These are phyloP conservation scores for Steromphala cineraria DNA, from an alignment of 2,888 invertebrate genomes.

Conservation along the genomic window DNA sequence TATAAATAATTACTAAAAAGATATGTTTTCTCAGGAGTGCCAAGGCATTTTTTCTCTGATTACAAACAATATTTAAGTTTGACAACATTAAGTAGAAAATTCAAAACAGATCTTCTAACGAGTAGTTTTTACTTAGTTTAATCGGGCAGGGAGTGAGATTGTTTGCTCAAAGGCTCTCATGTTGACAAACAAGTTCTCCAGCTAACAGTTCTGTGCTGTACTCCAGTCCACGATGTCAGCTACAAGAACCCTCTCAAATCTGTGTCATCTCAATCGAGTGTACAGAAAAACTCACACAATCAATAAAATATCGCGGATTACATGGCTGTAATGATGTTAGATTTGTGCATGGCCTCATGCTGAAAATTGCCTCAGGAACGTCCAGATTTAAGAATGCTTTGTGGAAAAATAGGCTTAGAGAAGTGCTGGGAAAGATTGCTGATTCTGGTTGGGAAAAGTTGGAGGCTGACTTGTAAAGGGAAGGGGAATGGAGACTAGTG, in stretches of 20 bases:
- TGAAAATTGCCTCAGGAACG: not conserved
- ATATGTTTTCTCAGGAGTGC: too few species aligned
- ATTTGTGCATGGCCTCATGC: not conserved
- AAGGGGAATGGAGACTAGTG: too few species aligned
- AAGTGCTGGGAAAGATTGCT: not conserved
- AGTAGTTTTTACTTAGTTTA: too few species aligned
- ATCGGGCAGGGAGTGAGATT: too few species aligned
- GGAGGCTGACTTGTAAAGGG: not conserved
- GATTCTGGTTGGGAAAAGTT: not conserved
- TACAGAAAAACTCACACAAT: not conserved
- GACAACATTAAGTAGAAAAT: too few species aligned
- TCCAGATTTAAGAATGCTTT: not conserved
- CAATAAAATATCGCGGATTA: constrained; percentile 2
- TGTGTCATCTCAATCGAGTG: not conserved
- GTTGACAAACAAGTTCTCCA: constrained; percentile 4
- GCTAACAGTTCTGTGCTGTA: not conserved
- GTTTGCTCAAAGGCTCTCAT: not conserved
- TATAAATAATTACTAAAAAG: too few species aligned
- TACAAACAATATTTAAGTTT: too few species aligned
- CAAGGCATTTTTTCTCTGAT: too few species aligned
- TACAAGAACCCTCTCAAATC: not conserved
- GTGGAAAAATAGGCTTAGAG: not conserved
- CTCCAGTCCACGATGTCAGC: too few species aligned
- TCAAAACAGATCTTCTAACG: too few species aligned
- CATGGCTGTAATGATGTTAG: not conserved